A percentile compares a stretch with the other conserved stretches of the same genome.
Evolutionary conservation across 2,888 invertebrate species (phyloP).

Genomic region (Harmothoe impar): DNA sequence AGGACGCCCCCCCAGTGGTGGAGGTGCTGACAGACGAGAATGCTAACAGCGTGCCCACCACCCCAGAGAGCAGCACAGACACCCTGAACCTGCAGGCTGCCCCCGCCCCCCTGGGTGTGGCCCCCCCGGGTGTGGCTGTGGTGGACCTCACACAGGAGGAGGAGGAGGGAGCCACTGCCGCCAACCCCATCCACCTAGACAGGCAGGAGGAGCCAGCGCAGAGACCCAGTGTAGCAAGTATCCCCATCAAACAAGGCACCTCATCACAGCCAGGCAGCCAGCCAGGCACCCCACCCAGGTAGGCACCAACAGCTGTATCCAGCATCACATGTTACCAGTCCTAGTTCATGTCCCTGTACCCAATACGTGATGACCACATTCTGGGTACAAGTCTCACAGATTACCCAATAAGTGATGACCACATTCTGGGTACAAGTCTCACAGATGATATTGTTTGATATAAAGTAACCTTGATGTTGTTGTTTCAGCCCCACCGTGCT

Average conservation of each 20-base stretch:
- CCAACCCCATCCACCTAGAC: background rate
- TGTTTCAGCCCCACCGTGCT: conserved; percentile 61
- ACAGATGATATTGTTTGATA: too few relatives aligned
- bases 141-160: background rate
- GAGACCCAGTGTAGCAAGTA: background rate
- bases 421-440: too few relatives aligned
- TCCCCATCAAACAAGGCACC: background rate
- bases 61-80: conserved; percentile 23
- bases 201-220: background rate
- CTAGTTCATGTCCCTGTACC: too few relatives aligned
- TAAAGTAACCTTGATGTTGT: background rate
- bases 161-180: background rate
- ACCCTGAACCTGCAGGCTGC: background rate
- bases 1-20: background rate
- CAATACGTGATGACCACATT: too few relatives aligned
- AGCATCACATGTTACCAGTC: too few relatives aligned
- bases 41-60: conserved; percentile 58
- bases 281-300: background rate
- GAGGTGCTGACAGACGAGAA: conserved; percentile 54
- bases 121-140: background rate
- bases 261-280: too few relatives aligned
- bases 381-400: too few relatives aligned
- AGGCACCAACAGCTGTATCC: background rate
- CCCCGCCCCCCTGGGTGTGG: background rate
- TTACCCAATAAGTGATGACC: too few relatives aligned